Evolutionary conservation across 2,888 invertebrate species (phyloP), one percentile per base, ranked within the genome.

Genomic region (Torymus auratus): DNA sequence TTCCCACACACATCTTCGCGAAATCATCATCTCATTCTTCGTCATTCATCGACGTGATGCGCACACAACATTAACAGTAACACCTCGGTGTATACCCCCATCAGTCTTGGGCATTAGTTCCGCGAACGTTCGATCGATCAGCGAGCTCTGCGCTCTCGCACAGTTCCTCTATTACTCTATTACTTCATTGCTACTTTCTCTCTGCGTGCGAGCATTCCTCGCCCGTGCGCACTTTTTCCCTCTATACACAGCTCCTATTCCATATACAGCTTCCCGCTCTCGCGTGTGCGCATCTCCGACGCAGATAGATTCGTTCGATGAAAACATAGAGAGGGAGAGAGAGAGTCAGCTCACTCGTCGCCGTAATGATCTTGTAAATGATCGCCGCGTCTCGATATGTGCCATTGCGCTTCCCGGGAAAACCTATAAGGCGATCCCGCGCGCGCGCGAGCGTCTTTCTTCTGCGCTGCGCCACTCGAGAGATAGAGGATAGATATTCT

Each of bases 321-420:
- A 81, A 82, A 83, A 76, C 67, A 76, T 70, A 80, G 64, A 58
- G 69, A 61, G 58, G 78, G 52, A 60, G 58, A 11, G 60, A 53
- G 56, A 41, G 17, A 17, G 60, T 67, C 73, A 55, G 67, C 80
- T 78, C 76, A 20, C 28, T 28, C 28, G 71, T 56, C 62, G 61
- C 68, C 82, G 80, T 84, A 84, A 85, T 83, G 84, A 85, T 85
- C 84, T 83, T 83, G 82, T 84, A 83, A 85, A 84, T 82, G 84
- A 84, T 83, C 78, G 52, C 56, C 15, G 71, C 15, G 13, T 4
- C 12, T 50, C 64, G 53, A 64, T 73, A 15, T 64, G 55, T 55
- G 53, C 64, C n/a, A 12, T 62, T 56, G 67, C 75, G 52, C 41
- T 52, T 55, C 75, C 61, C 61, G 65, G 17, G 65, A 56, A 64